phyloP scores from a whole-genome alignment of 2,113 vertebrate species.

The Merops nubicus region DNA sequence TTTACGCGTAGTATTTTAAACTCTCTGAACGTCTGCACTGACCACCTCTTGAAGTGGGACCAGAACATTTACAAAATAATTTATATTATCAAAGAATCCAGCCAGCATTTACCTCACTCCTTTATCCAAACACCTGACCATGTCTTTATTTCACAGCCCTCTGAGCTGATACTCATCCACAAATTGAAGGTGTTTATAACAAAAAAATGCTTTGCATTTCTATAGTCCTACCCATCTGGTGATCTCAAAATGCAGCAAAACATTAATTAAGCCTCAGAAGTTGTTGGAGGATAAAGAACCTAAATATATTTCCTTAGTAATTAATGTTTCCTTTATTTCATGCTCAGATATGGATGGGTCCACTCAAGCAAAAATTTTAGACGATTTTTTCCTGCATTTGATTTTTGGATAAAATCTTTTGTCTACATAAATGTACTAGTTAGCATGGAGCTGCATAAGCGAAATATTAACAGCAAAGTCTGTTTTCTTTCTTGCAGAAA shows the following conservation, averaged over 20 bases:
- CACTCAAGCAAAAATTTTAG: neutral
- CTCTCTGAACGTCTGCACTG: neutral
- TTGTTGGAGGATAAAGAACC: neutral
- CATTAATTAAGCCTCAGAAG: slow-evolving; percentile 1
- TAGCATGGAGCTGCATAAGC: neutral
- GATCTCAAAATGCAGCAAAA: slow-evolving; percentile 34
- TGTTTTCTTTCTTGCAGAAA: neutral
- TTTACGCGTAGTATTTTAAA: neutral
- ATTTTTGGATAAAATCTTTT: neutral
- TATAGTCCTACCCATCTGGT: neutral
- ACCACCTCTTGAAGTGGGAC: neutral
- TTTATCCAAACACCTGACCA: neutral
- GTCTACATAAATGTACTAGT: neutral
- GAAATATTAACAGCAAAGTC: neutral
- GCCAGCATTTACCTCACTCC: neutral
- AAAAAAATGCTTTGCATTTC: neutral
- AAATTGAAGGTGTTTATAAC: neutral
- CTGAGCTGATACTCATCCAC: neutral
- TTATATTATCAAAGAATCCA: neutral
- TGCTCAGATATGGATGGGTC: neutral
- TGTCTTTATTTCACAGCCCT: neutral
- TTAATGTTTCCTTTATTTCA: neutral
- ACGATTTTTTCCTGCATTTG: neutral
- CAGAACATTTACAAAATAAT: neutral
- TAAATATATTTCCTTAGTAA: slow-evolving; percentile 27